Evolutionary conservation across 1,140 invertebrate species (phyloP).

Genomic region (Drosophila eugracilis): DNA sequence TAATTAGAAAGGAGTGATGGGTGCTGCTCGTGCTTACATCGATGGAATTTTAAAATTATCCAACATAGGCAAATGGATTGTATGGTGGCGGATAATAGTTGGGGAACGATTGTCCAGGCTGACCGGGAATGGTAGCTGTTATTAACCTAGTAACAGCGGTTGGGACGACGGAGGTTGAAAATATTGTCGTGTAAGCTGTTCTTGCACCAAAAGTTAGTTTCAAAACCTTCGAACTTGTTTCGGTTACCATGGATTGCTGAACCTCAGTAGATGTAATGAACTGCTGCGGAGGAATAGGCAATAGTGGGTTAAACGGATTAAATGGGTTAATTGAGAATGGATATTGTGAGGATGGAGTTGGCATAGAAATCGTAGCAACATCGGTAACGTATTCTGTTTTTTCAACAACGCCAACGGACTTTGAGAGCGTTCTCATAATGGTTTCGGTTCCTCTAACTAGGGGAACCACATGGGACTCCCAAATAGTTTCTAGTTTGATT

Average conservation of each 20-base stretch:
- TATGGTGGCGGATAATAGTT: slow-evolving; percentile 85
- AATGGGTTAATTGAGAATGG: slow-evolving; percentile 86
- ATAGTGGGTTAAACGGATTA: slow-evolving; percentile 67
- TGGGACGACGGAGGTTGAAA: slow-evolving; percentile 93
- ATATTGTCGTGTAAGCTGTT: slow-evolving; percentile 94
- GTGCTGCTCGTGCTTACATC: slow-evolving; percentile 12
- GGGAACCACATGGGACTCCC: slow-evolving; percentile 92
- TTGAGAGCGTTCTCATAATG: slow-evolving; percentile 90
- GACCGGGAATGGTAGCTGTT: slow-evolving; percentile 90
- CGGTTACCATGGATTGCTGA: slow-evolving; percentile 91
- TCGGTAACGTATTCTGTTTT: slow-evolving; percentile 91
- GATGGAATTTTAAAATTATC: slow-evolving; percentile 85
- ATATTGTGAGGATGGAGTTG: slow-evolving; percentile 85
- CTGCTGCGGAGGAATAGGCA: slow-evolving; percentile 87
- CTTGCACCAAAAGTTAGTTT: slow-evolving; percentile 95
- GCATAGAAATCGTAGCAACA: slow-evolving; percentile 88
- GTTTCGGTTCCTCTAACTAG: slow-evolving; percentile 90
- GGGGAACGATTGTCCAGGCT: slow-evolving; percentile 90
- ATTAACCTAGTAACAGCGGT: slow-evolving; percentile 93
- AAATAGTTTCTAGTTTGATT: slow-evolving; percentile 90
- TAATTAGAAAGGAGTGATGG: slow-evolving; percentile 32
- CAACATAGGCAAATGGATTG: slow-evolving; percentile 90
- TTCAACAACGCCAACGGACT: slow-evolving; percentile 90
- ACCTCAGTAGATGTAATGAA: slow-evolving; percentile 93
- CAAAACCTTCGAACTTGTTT: slow-evolving; percentile 92